These are phyloP conservation scores for Erpobdella octoculata DNA, from an alignment of 2,888 invertebrate species.

Conservation along the genomic window DNA sequence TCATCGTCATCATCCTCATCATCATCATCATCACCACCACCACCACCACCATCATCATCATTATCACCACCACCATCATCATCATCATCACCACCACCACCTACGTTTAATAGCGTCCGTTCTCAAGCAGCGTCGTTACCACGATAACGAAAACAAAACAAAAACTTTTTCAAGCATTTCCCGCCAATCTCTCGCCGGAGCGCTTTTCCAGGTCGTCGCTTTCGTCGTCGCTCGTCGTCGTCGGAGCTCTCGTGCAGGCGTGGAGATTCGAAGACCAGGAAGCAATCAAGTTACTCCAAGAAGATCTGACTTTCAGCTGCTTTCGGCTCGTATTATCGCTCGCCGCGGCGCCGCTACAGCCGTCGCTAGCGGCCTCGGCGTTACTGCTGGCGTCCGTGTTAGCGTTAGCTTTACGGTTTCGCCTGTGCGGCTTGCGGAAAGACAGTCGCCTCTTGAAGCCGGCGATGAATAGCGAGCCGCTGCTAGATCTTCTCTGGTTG, in stretches of 20 bases:
- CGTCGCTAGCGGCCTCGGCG: too few relatives aligned
- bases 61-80: neutral
- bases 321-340: neutral
- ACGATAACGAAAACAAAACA: too few relatives aligned
- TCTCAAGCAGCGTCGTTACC: too few relatives aligned
- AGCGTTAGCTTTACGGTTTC: too few relatives aligned
- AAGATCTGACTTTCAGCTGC: neutral
- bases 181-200: too few relatives aligned
- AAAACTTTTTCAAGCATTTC: too few relatives aligned
- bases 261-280: conserved; percentile 18
- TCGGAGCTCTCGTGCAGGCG: conserved; percentile 10
- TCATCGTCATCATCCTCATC: too few relatives aligned
- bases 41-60: neutral
- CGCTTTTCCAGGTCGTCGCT: neutral
- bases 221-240: neutral
- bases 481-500: neutral
- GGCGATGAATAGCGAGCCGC: neutral
- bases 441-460: neutral
- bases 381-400: too few relatives aligned
- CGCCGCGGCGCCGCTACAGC: neutral
- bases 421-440: too few relatives aligned
- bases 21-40: neutral
- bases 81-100: conserved; percentile 7
- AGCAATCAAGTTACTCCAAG: conserved; percentile 6
- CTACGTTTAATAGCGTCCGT: too few relatives aligned